Percentiles rank a stretch among this genome's conserved stretches.
Conservation (phyloP, 2,113 vertebrate genomes). For the Calidris pugnax region DNA sequence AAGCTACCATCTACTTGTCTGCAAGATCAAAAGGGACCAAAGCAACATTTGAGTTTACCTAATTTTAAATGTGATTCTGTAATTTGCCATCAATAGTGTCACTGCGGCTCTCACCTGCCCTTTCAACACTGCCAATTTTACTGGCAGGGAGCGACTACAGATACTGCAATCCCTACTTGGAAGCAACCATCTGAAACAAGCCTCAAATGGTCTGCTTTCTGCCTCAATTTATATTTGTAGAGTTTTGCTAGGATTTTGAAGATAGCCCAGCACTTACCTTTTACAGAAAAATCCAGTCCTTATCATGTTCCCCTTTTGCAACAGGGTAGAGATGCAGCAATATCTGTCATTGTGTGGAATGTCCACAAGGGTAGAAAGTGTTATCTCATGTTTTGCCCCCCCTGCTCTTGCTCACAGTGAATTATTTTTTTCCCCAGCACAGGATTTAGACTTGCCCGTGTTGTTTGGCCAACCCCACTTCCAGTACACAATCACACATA, state of each 20-base stretch:
- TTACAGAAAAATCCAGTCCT: not conserved
- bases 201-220: not conserved
- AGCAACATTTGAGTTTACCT: not conserved
- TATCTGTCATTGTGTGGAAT: not conserved
- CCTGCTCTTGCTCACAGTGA: not conserved
- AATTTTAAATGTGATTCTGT: not conserved
- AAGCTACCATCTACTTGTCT: not conserved
- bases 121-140: not conserved
- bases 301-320: not conserved
- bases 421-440: not conserved
- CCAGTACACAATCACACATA: not conserved
- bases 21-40: conserved; percentile 11
- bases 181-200: not conserved
- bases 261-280: not conserved
- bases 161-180: not conserved
- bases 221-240: not conserved
- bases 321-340: not conserved
- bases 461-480: not conserved
- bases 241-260: not conserved
- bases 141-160: not conserved
- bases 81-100: not conserved
- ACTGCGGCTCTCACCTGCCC: not conserved
- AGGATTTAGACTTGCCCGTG: not conserved
- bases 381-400: not conserved
- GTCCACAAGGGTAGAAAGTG: not conserved